phyloP scores from a whole-genome alignment of 2,797 vertebrate genomes.

The Holocentrus rufus region DNA sequence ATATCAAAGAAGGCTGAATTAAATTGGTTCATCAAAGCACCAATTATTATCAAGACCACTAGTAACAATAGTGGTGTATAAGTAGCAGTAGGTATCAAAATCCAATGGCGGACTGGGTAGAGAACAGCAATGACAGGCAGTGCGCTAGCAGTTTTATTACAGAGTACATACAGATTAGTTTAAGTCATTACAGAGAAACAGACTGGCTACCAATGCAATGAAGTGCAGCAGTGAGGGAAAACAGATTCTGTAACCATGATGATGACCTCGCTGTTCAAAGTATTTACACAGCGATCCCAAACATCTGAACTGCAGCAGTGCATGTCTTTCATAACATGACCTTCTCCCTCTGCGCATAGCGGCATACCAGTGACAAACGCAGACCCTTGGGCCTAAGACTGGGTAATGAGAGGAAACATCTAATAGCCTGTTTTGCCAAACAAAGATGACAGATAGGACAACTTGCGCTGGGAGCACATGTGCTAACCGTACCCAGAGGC shows the following conservation, averaged over 20 bases:
- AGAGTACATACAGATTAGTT: background rate
- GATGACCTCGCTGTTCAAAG: background rate
- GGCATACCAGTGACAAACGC: conserved; percentile 40
- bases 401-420: conserved; percentile 55
- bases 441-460: conserved; percentile 44
- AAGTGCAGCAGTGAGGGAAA: background rate
- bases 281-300: conserved; percentile 51
- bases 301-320: conserved; percentile 30
- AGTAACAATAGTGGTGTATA: no score
- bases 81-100: background rate
- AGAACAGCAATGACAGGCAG: background rate
- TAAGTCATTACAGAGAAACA: background rate
- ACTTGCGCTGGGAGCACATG: conserved; percentile 22
- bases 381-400: conserved; percentile 19
- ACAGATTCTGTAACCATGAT: background rate
- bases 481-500: conserved; percentile 29
- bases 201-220: background rate
- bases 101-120: background rate
- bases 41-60: no score
- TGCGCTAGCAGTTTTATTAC: background rate
- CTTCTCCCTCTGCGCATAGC: conserved; percentile 51
- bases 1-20: background rate
- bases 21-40: background rate
- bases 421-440: conserved; percentile 50
- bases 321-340: conserved; percentile 48